phyloP scores from a whole-genome alignment of 2,888 invertebrate genomes.

The Molorchus minor region DNA sequence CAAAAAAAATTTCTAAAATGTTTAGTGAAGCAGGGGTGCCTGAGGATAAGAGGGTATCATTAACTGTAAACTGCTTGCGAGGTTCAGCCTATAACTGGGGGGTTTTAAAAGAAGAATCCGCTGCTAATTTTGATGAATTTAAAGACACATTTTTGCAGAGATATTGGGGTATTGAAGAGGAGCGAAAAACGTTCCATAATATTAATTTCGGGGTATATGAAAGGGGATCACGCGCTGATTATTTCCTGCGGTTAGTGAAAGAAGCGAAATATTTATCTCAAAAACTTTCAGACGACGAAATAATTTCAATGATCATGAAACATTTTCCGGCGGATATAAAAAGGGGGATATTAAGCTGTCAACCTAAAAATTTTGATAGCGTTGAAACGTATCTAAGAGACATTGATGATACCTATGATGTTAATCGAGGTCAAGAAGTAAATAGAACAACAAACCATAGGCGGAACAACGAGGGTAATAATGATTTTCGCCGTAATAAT shows the following conservation, averaged over 20 bases:
- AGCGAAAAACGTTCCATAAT: slow-evolving; percentile 22
- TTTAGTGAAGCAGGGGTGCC: slow-evolving; percentile 28
- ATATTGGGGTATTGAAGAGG: slow-evolving; percentile 25
- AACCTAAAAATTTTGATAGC: not conserved
- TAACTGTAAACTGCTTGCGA: slow-evolving; percentile 22
- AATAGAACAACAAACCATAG: not conserved
- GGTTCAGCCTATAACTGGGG: slow-evolving; percentile 28
- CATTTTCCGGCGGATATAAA: not conserved
- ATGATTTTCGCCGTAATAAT: not conserved
- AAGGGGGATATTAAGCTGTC: not conserved
- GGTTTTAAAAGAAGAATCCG: slow-evolving; percentile 16
- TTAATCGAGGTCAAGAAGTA: not conserved
- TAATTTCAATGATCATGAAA: not conserved
- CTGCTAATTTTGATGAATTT: slow-evolving; percentile 20
- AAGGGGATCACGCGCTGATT: slow-evolving; percentile 26
- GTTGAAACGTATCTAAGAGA: not conserved
- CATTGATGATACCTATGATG: not conserved
- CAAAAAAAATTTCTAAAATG: slow-evolving; percentile 22
- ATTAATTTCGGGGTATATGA: slow-evolving; percentile 28
- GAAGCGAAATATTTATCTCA: slow-evolving; percentile 22
- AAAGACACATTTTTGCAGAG: slow-evolving; percentile 18
- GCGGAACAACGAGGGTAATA: not conserved
- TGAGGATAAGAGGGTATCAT: slow-evolving; percentile 15
- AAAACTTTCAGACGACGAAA: not conserved
- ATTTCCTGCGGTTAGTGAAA: slow-evolving; percentile 26